Conservation (phyloP, 37 sponge, comb jelly and placozoan species). For the Amphimedon queenslandica region DNA sequence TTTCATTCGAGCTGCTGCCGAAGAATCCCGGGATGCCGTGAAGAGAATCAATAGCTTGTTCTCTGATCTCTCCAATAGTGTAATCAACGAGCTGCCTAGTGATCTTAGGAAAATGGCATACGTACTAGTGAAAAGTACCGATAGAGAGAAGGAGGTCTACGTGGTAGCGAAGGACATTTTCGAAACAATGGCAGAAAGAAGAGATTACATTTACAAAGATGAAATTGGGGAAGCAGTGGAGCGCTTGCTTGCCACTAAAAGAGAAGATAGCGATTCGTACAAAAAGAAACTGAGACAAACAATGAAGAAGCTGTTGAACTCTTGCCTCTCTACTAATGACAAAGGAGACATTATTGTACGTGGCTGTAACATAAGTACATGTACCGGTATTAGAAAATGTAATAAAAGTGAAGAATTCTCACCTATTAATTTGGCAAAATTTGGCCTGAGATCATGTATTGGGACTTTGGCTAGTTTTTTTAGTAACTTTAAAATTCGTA, state of each 20-base stretch:
- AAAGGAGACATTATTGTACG: not conserved
- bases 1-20: not conserved
- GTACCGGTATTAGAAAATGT: no score
- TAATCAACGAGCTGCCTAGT: not conserved
- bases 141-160: slow-evolving; percentile 13
- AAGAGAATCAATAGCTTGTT: slow-evolving; percentile 1
- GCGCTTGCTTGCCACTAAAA: not conserved
- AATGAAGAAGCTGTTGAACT: slow-evolving; percentile 22
- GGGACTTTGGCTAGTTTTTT: no score
- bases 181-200: slow-evolving; percentile 15
- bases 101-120: not conserved
- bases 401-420: no score
- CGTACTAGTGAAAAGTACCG: slow-evolving; percentile 4
- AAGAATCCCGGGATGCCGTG: not conserved
- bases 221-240: slow-evolving; percentile 8
- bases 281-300: slow-evolving; percentile 7
- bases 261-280: not conserved
- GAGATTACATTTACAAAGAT: slow-evolving; percentile 18
- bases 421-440: no score
- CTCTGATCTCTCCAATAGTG: not conserved
- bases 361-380: no score
- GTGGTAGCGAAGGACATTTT: slow-evolving; percentile 42
- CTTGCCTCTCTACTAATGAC: not conserved
- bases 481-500: no score
- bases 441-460: no score